Base-by-base conservation (phyloP, 1,140 invertebrate genomes). In the Drosophila fuyamai region DNA sequence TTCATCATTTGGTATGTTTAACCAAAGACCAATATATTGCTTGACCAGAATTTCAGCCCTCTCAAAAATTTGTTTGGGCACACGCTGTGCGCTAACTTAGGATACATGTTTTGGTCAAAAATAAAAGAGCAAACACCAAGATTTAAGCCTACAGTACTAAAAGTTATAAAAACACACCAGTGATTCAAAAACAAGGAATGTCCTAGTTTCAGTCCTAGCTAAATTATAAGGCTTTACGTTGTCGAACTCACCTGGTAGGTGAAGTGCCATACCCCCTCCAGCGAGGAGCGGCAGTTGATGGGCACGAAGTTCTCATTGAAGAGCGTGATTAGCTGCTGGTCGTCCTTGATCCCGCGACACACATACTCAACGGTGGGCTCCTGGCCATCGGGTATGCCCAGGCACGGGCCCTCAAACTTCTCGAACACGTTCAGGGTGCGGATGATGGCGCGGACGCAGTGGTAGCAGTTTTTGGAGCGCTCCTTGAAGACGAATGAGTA, bases 211-310 rank as follows among this genome's bases (percentile, higher is more conserved):
- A 23, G 23, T 23, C 23, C 23, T 4, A 23, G 23, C 23, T 4
- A 23, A 23, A 2, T 23, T 23, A 23, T 23, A 4, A 23, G 23
- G 23, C 23, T 23, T 23, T 23, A 23, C 23, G 23, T 23, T 23
- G 29, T 14, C 57, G 8, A n/a, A 48, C 67, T 90, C 91, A 95
- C 95, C 92, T 98, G 97, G 93, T 98, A 98, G 14, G 96, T 96
- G 94, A 98, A 98, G 85, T 98, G 97, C 97, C 97, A 98, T 4
- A 98, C 97, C 70, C 98, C 98, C 94, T 98, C 98, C 18, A 98
- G 93, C 48, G 97, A 97, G 3, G 97, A 98, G 63, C 97, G 94
- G 82, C 98, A 98, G 93, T 98, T 98, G 5, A 98, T 96, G 90
- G 97, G 97, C 10, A 97, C 95, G 93, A 96, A 97, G 93, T 98